Percentiles rank a stretch among this genome's conserved stretches.
These are phyloP conservation scores for Eptesicus fuscus DNA, from an alignment of 2,113 vertebrate genomes.

Conservation along the genomic window DNA sequence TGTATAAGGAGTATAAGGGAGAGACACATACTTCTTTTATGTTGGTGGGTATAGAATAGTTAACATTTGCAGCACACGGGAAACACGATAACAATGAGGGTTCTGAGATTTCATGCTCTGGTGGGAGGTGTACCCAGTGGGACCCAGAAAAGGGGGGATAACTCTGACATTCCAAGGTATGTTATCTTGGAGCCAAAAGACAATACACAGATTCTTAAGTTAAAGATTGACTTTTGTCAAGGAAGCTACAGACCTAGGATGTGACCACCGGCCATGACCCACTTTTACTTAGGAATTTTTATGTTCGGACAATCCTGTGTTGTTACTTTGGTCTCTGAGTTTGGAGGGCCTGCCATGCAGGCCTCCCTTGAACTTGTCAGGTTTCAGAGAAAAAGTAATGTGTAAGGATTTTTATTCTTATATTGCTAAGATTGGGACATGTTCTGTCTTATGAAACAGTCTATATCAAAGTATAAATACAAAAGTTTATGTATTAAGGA, in stretches of 20 bases:
- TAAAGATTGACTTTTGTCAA: neutral
- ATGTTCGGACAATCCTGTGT: neutral
- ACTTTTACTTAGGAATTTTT: neutral
- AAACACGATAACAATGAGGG: neutral
- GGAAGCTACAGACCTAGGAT: neutral
- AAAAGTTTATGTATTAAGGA: neutral
- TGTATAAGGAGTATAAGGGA: neutral
- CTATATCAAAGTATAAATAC: neutral
- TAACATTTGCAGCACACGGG: neutral
- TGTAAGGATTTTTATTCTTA: neutral
- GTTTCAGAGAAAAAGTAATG: neutral
- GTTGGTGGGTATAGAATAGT: neutral
- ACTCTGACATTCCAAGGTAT: neutral
- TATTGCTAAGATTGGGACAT: neutral
- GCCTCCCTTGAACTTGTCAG: neutral
- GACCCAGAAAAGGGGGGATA: neutral
- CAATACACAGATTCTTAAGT: neutral
- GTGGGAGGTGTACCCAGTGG: neutral
- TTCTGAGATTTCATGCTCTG: neutral
- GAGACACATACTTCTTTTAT: neutral
- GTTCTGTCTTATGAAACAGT: neutral
- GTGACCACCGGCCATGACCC: neutral
- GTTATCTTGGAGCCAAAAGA: neutral
- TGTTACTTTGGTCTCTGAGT: neutral
- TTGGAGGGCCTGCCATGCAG: neutral